Percentiles rank a stretch among this genome's conserved stretches.
phyloP scores from a whole-genome alignment of 2,113 vertebrate genomes.

The Phoxinus phoxinus region DNA sequence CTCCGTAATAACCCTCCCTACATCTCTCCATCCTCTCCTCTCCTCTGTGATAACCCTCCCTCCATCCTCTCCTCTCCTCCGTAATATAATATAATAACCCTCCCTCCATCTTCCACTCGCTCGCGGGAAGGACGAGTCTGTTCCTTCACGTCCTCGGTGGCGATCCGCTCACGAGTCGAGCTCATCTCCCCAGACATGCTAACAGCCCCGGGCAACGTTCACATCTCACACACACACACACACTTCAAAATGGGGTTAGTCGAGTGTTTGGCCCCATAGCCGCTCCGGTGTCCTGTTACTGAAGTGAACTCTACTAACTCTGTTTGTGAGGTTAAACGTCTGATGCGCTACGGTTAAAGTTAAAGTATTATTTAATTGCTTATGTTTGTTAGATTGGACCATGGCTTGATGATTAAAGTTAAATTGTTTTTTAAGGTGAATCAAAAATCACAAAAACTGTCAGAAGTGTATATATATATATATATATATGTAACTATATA shows the following conservation, averaged over 20 bases:
- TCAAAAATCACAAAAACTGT: too few relatives aligned
- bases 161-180: conserved; percentile 5
- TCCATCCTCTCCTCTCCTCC: too few relatives aligned
- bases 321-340: not conserved
- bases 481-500: too few relatives aligned
- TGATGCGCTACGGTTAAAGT: not conserved
- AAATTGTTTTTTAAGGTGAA: too few relatives aligned
- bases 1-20: not conserved
- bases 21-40: too few relatives aligned
- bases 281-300: not conserved
- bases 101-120: conserved; percentile 3
- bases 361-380: not conserved
- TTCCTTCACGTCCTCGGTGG: conserved; percentile 30
- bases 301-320: not conserved
- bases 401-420: too few relatives aligned
- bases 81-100: not conserved
- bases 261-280: not conserved
- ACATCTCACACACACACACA: not conserved
- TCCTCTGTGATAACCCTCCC: too few relatives aligned
- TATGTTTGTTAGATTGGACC: not conserved
- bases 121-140: conserved; percentile 33
- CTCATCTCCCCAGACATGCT: conserved; percentile 30
- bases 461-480: too few relatives aligned
- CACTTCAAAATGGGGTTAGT: not conserved
- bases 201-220: conserved; percentile 3